Evolutionary conservation across 2,113 vertebrate genomes (phyloP).

Genomic region (Heliornis fulica): DNA sequence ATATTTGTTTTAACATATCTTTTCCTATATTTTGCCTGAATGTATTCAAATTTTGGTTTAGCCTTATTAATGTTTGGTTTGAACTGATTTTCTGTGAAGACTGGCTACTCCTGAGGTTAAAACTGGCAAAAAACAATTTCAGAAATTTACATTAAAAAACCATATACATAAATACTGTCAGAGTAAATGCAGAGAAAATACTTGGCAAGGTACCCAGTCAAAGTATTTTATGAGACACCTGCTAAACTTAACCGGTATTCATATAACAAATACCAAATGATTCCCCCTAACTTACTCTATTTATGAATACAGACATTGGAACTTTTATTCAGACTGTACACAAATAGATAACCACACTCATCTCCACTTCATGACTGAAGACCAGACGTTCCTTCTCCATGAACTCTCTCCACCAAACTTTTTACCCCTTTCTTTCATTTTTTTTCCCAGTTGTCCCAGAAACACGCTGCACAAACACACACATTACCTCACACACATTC

Average conservation of each 20-base stretch:
- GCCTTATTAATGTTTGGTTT: not conserved
- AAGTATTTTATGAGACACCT: not conserved
- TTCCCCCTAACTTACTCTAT: not conserved
- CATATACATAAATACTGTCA: not conserved
- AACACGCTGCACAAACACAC: not conserved
- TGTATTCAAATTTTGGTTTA: not conserved
- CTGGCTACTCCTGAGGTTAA: not conserved
- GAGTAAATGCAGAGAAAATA: not conserved
- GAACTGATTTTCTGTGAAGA: not conserved
- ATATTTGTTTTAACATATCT: rapidly evolving
- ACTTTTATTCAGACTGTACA: not conserved
- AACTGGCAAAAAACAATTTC: not conserved
- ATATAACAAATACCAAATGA: not conserved
- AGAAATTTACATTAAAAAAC: not conserved
- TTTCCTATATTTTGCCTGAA: not conserved
- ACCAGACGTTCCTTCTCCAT: not conserved
- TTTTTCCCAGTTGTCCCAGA: not conserved
- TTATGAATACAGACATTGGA: not conserved
- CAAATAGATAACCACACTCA: not conserved
- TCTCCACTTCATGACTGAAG: not conserved
- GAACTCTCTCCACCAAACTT: not conserved
- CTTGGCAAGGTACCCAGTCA: not conserved
- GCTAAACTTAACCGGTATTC: not conserved
- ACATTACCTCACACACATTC: not conserved
- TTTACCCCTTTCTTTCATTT: rapidly evolving